phyloP scores from a whole-genome alignment of 2,113 vertebrate genomes.

The Pelusios castaneus region DNA sequence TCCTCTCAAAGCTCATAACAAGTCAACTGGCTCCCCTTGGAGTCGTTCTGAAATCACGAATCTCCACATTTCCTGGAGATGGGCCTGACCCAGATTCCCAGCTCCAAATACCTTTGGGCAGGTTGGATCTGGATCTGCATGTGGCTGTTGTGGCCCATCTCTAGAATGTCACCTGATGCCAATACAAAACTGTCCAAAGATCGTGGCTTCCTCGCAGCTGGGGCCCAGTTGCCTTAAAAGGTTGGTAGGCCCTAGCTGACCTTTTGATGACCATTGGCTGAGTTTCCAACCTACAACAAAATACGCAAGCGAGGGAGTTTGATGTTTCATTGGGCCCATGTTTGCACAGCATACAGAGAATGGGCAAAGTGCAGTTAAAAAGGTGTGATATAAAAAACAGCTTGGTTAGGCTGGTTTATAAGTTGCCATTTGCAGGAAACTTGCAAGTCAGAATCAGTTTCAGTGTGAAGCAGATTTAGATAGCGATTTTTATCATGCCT shows the following conservation, averaged over 20 bases:
- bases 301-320: background rate
- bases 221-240: background rate
- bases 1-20: background rate
- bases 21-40: background rate
- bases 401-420: background rate
- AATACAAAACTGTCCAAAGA: background rate
- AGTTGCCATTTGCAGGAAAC: conserved; percentile 40
- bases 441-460: conserved; percentile 23
- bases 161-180: background rate
- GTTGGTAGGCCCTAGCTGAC: rapidly evolving
- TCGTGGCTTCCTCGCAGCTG: background rate
- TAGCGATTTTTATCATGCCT: background rate
- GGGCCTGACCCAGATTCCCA: background rate
- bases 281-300: background rate
- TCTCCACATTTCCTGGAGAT: background rate
- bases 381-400: background rate
- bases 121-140: background rate
- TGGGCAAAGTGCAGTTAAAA: background rate
- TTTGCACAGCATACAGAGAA: background rate
- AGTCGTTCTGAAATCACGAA: background rate
- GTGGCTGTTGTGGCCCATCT: background rate
- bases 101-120: background rate
- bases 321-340: background rate
- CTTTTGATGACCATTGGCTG: rapidly evolving
- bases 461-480: background rate